Percentiles rank a stretch among this genome's conserved stretches.
Evolutionary conservation across 2,113 vertebrate genomes (phyloP).

Genomic region (Vireo altiloquus): DNA sequence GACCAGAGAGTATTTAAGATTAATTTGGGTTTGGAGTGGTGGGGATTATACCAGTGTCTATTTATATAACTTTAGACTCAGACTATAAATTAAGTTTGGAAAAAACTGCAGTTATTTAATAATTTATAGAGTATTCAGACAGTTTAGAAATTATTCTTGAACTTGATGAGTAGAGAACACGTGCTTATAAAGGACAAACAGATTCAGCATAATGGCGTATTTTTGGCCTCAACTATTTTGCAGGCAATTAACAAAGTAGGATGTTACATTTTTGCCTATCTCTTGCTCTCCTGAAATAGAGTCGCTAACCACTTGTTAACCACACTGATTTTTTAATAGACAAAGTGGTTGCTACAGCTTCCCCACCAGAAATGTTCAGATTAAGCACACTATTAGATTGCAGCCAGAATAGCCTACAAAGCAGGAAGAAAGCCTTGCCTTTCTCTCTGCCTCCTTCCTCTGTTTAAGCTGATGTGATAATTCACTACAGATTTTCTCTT

Average conservation of each 20-base stretch:
- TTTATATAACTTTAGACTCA: constrained; percentile 36
- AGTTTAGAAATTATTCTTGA: constrained; percentile 45
- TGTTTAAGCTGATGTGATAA: constrained; percentile 69
- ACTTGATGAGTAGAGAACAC: constrained; percentile 17
- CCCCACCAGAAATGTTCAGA: constrained; percentile 69
- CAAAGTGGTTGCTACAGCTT: constrained; percentile 52
- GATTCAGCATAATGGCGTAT: constrained; percentile 27
- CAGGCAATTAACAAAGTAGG: constrained; percentile 66
- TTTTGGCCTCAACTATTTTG: constrained; percentile 49
- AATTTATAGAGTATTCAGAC: constrained; percentile 57
- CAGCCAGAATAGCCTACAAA: constrained; percentile 61
- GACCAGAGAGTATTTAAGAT: neutral
- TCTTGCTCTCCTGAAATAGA: constrained; percentile 65
- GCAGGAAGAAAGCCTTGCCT: constrained; percentile 67
- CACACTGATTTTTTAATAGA: constrained; percentile 72
- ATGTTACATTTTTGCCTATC: constrained; percentile 65
- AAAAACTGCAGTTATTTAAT: constrained; percentile 51
- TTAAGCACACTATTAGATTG: constrained; percentile 49
- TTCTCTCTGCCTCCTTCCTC: constrained; percentile 58
- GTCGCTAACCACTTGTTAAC: constrained; percentile 76
- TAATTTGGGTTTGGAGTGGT: neutral
- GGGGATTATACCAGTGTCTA: neutral
- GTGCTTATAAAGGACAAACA: constrained; percentile 51
- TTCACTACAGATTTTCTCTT: constrained; percentile 75
- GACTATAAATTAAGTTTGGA: constrained; percentile 33